Conservation (phyloP, 1,140 invertebrate species). For the Panagrolaimus sp. region DNA sequence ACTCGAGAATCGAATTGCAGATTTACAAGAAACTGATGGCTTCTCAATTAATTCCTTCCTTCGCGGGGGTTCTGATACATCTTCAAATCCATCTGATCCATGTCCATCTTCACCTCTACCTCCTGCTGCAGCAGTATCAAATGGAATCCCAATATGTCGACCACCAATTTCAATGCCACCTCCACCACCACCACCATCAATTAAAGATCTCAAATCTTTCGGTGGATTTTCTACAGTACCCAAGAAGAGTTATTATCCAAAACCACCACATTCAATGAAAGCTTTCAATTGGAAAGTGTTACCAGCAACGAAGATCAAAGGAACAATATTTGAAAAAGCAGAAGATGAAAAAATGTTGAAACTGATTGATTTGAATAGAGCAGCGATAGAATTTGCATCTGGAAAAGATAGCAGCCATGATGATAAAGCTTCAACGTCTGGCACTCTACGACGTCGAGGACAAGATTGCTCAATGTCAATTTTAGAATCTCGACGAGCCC, state of each 20-base stretch:
- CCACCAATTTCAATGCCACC: conserved; percentile 57
- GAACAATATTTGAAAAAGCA: conserved; percentile 86
- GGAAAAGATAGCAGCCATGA: conserved; percentile 71
- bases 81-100: conserved; percentile 41
- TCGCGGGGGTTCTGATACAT: conserved; percentile 27
- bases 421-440: conserved; percentile 66
- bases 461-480: conserved; percentile 63
- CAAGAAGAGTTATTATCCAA: conserved; percentile 72
- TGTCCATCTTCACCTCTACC: conserved; percentile 36
- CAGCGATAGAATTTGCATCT: conserved; percentile 82
- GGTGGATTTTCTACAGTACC: conserved; percentile 48
- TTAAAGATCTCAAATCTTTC: conserved; percentile 54
- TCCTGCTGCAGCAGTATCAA: conserved; percentile 35
- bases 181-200: conserved; percentile 61
- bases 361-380: conserved; percentile 75
- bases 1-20: conserved; percentile 69
- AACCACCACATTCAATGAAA: conserved; percentile 80
- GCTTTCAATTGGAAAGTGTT: conserved; percentile 96
- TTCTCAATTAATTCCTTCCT: conserved; percentile 25
- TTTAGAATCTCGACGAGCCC: conserved; percentile 84
- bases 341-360: conserved; percentile 87
- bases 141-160: conserved; percentile 22
- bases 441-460: conserved; percentile 36
- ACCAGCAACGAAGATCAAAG: conserved; percentile 65
- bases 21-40: conserved; percentile 61